Conservation (phyloP, 1,140 invertebrate genomes). For the Parapsyche elsis region DNA sequence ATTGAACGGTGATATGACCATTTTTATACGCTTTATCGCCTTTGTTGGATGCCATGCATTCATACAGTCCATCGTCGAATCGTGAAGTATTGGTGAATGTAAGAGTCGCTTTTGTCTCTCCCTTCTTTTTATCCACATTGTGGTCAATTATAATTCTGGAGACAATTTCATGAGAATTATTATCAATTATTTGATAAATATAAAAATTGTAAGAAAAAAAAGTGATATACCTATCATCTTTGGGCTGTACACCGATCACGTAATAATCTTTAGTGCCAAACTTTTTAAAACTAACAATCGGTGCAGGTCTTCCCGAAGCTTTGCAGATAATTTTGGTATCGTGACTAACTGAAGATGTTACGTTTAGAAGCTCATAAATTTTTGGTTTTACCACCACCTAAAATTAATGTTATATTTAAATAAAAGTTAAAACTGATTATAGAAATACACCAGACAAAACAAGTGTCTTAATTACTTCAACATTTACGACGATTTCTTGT, state of each 20-base stretch:
- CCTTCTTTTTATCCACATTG: constrained; percentile 67
- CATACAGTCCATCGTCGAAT: constrained; percentile 88
- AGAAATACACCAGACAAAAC: no score
- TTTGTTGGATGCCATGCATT: constrained; percentile 84
- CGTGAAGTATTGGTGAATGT: constrained; percentile 72
- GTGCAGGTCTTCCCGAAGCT: constrained; percentile 80
- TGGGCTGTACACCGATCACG: constrained; percentile 69
- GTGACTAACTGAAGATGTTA: constrained; percentile 73
- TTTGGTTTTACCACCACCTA: constrained; percentile 81
- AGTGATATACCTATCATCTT: constrained; percentile 69
- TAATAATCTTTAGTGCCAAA: constrained; percentile 69
- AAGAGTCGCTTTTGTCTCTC: constrained; percentile 73
- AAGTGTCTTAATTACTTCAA: constrained; percentile 63
- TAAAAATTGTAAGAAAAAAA: constrained; percentile 13
- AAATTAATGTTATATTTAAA: constrained; percentile 20
- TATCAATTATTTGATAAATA: constrained; percentile 10
- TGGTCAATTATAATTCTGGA: constrained; percentile 71
- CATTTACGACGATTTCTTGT: constrained; percentile 71
- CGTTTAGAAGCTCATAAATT: constrained; percentile 81
- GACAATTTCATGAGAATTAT: constrained; percentile 42
- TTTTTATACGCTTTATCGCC: constrained; percentile 79
- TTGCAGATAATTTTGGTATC: constrained; percentile 79
- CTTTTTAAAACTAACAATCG: constrained; percentile 79
- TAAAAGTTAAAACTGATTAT: no score
- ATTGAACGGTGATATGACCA: constrained; percentile 87